phyloP scores from a whole-genome alignment of 1,140 invertebrate species.

The Trachelipus rathkii region DNA sequence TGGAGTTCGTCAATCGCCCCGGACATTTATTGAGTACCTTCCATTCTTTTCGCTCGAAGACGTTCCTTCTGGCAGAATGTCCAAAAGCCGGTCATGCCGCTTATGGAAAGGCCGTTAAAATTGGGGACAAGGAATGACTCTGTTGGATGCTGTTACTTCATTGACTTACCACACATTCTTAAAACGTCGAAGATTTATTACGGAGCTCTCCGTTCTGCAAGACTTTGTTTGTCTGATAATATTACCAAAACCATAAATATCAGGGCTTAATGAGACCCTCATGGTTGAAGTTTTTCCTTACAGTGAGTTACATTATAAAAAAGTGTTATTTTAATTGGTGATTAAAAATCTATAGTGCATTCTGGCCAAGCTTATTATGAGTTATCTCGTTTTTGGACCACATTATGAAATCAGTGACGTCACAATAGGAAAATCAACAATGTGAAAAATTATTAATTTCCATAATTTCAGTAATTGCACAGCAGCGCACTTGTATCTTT shows the following conservation, averaged over 20 bases:
- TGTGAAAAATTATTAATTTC: too few species aligned
- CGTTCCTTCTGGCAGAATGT: conserved; percentile 69
- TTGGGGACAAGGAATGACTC: conserved; percentile 48
- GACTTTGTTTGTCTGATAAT: conserved; percentile 67
- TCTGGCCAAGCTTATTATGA: too few species aligned
- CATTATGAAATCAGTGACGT: too few species aligned
- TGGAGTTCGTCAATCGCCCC: conserved; percentile 49
- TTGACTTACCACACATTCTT: conserved; percentile 82
- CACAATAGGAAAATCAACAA: too few species aligned
- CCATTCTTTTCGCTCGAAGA: conserved; percentile 76
- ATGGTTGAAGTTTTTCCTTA: conserved; percentile 79
- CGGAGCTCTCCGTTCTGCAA: conserved; percentile 66
- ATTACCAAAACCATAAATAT: conserved; percentile 67
- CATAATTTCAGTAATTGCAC: too few species aligned
- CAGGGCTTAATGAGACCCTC: conserved; percentile 48
- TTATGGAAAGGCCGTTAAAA: conserved; percentile 58
- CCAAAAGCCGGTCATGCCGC: conserved; percentile 73
- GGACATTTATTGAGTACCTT: conserved; percentile 69
- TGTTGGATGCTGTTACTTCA: conserved; percentile 72
- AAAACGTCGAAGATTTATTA: conserved; percentile 77
- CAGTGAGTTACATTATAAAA: conserved; percentile 54
- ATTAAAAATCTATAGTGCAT: too few species aligned
- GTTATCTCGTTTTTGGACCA: too few species aligned
- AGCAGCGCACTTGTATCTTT: too few species aligned
- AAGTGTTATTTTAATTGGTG: too few species aligned